phyloP scores from a whole-genome alignment of 1,140 invertebrate species.

The Anastatus disparis region DNA sequence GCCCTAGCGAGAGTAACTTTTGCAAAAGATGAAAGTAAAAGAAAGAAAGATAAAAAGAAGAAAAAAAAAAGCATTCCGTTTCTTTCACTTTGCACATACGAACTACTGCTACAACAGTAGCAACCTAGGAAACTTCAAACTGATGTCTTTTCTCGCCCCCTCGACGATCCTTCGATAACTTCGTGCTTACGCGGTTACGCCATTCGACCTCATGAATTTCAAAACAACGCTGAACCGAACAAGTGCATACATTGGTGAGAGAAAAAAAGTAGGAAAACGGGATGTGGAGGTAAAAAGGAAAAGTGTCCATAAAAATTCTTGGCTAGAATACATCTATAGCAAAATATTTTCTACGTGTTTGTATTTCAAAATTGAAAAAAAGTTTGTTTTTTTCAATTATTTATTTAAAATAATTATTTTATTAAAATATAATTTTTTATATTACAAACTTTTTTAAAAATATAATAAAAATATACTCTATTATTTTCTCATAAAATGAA shows the following conservation, averaged over 20 bases:
- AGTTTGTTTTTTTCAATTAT: too few relatives aligned
- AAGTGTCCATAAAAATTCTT: too few relatives aligned
- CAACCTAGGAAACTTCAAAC: slow-evolving; percentile 22
- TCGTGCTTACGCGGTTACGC: slow-evolving; percentile 52
- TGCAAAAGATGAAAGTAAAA: slow-evolving; percentile 14
- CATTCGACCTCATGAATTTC: slow-evolving; percentile 59
- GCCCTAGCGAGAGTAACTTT: slow-evolving; percentile 43
- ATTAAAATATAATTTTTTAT: too few relatives aligned
- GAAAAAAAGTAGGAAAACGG: neutral
- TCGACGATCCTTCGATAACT: slow-evolving; percentile 45
- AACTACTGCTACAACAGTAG: neutral
- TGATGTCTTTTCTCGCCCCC: slow-evolving; percentile 32
- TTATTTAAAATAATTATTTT: too few relatives aligned
- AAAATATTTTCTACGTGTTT: too few relatives aligned
- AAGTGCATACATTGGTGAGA: slow-evolving; percentile 15
- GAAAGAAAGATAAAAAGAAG: neutral
- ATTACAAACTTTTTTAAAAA: too few relatives aligned
- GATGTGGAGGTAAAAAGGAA: too few relatives aligned
- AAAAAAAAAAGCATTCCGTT: slow-evolving; percentile 24
- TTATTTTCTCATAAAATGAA: too few relatives aligned
- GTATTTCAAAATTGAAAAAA: too few relatives aligned
- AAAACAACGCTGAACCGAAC: slow-evolving; percentile 45
- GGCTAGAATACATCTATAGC: too few relatives aligned
- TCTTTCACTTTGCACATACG: slow-evolving; percentile 34
- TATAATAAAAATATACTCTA: too few relatives aligned